These are phyloP conservation scores for Clarias platycephalus DNA, from an alignment of 2,797 vertebrate genomes.

Conservation along the genomic window DNA sequence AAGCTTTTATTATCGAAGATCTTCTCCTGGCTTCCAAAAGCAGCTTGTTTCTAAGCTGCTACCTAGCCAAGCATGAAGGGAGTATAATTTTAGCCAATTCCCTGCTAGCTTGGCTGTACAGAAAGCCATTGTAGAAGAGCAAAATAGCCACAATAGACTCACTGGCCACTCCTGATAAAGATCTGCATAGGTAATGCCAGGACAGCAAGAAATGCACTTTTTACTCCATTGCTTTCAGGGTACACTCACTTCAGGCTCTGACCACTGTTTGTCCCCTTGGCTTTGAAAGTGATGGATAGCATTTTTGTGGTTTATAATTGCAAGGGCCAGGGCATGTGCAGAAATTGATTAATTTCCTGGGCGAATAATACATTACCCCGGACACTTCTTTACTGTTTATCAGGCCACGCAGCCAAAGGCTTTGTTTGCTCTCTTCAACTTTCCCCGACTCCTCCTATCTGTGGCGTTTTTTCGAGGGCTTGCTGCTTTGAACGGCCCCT, in stretches of 20 bases:
- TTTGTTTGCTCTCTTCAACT: conserved; percentile 67
- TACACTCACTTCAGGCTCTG: conserved; percentile 63
- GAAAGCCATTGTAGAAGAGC: conserved; percentile 78
- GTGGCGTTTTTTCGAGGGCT: conserved; percentile 51
- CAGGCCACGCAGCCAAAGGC: conserved; percentile 63
- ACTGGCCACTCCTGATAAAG: conserved; percentile 75
- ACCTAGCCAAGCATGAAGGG: conserved; percentile 93
- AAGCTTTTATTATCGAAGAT: conserved; percentile 92
- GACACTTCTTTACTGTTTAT: conserved; percentile 67
- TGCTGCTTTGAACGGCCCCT: conserved; percentile 46
- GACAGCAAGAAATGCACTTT: conserved; percentile 76
- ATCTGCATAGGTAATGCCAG: conserved; percentile 82
- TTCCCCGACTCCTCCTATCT: conserved; percentile 56
- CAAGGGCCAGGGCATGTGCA: conserved; percentile 59
- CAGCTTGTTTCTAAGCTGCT: conserved; percentile 88
- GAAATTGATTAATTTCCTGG: conserved; percentile 67
- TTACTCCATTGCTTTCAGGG: conserved; percentile 68
- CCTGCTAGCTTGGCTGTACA: conserved; percentile 76
- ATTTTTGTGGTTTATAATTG: conserved; percentile 75
- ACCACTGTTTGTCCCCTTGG: conserved; percentile 68
- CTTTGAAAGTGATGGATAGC: conserved; percentile 72
- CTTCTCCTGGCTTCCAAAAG: conserved; percentile 87
- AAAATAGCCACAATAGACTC: conserved; percentile 80
- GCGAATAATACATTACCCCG: conserved; percentile 64
- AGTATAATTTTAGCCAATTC: conserved; percentile 98